Conservation (phyloP, 2,113 vertebrate genomes). For the Eurystomus gularis region DNA sequence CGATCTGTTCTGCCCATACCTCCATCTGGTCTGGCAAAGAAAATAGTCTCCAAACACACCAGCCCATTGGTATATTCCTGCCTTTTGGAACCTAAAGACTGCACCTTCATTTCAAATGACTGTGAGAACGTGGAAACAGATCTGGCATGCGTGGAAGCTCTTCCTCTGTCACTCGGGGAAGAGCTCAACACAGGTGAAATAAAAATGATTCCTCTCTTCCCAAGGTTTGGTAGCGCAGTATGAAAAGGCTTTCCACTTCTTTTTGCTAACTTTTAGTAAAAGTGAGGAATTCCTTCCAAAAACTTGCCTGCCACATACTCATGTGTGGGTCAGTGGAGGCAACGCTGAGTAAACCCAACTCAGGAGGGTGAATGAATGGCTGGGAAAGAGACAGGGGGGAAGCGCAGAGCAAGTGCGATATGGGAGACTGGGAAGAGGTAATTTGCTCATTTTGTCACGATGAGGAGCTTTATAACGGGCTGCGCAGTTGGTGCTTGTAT, state of each 20-base stretch:
- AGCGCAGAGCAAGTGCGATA: background rate
- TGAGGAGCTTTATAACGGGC: background rate
- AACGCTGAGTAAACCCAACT: background rate
- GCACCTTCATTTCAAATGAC: background rate
- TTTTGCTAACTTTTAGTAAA: background rate
- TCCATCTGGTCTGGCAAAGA: background rate
- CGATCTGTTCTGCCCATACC: background rate
- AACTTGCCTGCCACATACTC: background rate
- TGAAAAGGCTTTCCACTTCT: background rate
- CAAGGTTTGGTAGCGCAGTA: background rate
- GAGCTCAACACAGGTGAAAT: background rate
- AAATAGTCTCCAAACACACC: background rate
- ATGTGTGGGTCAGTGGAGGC: background rate
- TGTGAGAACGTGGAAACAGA: background rate
- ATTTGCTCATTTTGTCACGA: background rate
- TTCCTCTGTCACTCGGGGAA: background rate
- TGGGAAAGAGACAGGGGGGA: background rate
- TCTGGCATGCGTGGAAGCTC: background rate
- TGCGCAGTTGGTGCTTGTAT: background rate
- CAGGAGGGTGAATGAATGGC: background rate
- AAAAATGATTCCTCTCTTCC: background rate
- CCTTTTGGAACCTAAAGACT: background rate
- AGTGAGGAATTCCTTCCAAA: background rate
- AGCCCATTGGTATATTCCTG: background rate
- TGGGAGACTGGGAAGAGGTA: background rate